Conservation (phyloP, 2,797 vertebrate species). For the Iguana delicatissima region DNA sequence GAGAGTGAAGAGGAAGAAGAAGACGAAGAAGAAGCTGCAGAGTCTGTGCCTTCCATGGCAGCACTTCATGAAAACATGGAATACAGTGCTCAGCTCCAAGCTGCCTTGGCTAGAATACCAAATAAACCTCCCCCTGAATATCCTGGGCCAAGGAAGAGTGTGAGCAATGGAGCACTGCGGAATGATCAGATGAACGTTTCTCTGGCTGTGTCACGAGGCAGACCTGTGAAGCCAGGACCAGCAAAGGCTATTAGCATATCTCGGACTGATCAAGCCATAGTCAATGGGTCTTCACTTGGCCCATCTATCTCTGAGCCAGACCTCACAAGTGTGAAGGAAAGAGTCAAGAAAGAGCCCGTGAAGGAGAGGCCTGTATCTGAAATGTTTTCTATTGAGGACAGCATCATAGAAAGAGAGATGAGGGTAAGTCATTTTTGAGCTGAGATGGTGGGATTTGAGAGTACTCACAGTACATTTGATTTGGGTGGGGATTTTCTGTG, state of each 20-base stretch:
- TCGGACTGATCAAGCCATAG: slow-evolving; percentile 84
- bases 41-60: slow-evolving; percentile 85
- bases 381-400: slow-evolving; percentile 97
- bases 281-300: slow-evolving; percentile 88
- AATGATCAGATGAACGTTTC: slow-evolving; percentile 78
- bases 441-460: background rate
- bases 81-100: slow-evolving; percentile 91
- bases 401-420: slow-evolving; percentile 96
- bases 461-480: background rate
- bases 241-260: slow-evolving; percentile 82
- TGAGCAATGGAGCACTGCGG: slow-evolving; percentile 85
- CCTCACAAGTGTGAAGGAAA: slow-evolving; percentile 95
- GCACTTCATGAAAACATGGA: slow-evolving; percentile 87
- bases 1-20: slow-evolving; percentile 90
- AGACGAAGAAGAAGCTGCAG: slow-evolving; percentile 81
- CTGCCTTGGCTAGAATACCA: slow-evolving; percentile 93
- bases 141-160: slow-evolving; percentile 89
- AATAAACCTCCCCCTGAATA: slow-evolving; percentile 97
- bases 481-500: background rate
- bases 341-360: slow-evolving; percentile 93
- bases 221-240: slow-evolving; percentile 80
- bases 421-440: slow-evolving; percentile 84
- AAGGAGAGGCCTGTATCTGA: slow-evolving; percentile 97
- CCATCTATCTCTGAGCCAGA: slow-evolving; percentile 97
- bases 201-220: slow-evolving; percentile 79